A percentile compares a stretch with the other conserved stretches of the same genome.
Conservation (phyloP, 1,140 invertebrate genomes). For the Orchesella cincta region DNA sequence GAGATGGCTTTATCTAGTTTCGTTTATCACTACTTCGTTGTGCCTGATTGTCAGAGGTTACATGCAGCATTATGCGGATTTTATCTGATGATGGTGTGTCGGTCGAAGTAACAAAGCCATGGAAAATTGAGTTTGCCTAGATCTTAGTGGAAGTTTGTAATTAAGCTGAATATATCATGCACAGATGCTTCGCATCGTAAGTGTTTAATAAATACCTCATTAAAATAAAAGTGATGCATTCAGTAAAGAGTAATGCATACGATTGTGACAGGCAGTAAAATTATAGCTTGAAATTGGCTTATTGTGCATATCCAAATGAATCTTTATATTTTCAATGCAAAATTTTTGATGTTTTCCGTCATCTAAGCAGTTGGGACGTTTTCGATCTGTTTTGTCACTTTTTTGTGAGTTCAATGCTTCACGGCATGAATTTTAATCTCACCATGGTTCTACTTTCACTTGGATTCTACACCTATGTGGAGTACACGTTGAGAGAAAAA, state of each 20-base stretch:
- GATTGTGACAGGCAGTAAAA: too few relatives aligned
- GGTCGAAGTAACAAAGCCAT: constrained; percentile 68
- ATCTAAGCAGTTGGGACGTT: constrained; percentile 70
- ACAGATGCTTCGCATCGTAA: constrained; percentile 87
- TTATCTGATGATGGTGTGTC: constrained; percentile 60
- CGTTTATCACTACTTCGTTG: constrained; percentile 92
- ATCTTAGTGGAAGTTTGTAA: constrained; percentile 89
- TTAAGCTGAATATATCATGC: constrained; percentile 97
- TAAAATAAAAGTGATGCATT: too few relatives aligned
- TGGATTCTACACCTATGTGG: constrained; percentile 86
- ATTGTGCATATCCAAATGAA: too few relatives aligned
- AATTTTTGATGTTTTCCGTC: constrained; percentile 81
- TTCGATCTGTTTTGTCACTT: constrained; percentile 81
- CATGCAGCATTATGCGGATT: constrained; percentile 72
- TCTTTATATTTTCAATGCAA: too few relatives aligned
- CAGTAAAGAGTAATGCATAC: too few relatives aligned
- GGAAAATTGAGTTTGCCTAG: constrained; percentile 81
- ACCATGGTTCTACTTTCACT: constrained; percentile 85
- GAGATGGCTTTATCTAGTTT: constrained; percentile 88
- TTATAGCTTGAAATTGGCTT: too few relatives aligned
- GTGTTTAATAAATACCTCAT: too few relatives aligned
- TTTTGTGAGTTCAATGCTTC: constrained; percentile 80
- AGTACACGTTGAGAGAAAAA: constrained; percentile 75
- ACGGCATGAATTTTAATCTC: constrained; percentile 89
- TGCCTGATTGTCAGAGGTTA: constrained; percentile 76